phyloP scores from a whole-genome alignment of 2,797 vertebrate genomes.

The Fistularia commersonii region DNA sequence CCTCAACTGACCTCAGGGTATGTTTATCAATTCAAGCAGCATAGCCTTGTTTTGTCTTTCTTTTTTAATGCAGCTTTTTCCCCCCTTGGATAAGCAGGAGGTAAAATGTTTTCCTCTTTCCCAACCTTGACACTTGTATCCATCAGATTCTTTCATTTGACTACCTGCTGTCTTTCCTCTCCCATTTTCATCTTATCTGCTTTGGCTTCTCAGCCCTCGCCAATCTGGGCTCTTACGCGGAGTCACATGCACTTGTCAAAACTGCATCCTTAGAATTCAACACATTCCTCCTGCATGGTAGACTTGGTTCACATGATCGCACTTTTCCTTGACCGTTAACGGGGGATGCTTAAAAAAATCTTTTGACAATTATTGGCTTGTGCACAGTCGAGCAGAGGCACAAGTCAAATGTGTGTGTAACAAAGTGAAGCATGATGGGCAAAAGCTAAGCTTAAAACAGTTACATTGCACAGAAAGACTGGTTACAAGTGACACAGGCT shows the following conservation, averaged over 20 bases:
- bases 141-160: constrained; percentile 21
- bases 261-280: constrained; percentile 77
- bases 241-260: constrained; percentile 80
- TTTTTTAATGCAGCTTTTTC: constrained; percentile 8
- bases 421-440: too few relatives aligned
- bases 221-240: constrained; percentile 41
- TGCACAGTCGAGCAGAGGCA: background rate
- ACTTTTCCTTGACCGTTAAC: constrained; percentile 56
- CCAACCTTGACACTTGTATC: constrained; percentile 32
- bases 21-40: constrained; percentile 45
- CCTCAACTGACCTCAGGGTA: constrained; percentile 49
- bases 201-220: constrained; percentile 25
- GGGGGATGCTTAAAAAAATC: constrained; percentile 58
- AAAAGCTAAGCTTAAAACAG: background rate
- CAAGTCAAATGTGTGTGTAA: constrained; percentile 15
- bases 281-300: constrained; percentile 77
- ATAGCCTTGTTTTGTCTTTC: constrained; percentile 29
- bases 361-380: constrained; percentile 35
- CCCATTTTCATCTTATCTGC: constrained; percentile 33
- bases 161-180: constrained; percentile 15
- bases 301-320: constrained; percentile 72
- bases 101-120: constrained; percentile 13
- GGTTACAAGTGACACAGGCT: too few relatives aligned
- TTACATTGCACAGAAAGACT: background rate
- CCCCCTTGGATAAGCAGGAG: constrained; percentile 10